Conservation (phyloP, 2,888 invertebrate genomes). For the Rhingia campestris region DNA sequence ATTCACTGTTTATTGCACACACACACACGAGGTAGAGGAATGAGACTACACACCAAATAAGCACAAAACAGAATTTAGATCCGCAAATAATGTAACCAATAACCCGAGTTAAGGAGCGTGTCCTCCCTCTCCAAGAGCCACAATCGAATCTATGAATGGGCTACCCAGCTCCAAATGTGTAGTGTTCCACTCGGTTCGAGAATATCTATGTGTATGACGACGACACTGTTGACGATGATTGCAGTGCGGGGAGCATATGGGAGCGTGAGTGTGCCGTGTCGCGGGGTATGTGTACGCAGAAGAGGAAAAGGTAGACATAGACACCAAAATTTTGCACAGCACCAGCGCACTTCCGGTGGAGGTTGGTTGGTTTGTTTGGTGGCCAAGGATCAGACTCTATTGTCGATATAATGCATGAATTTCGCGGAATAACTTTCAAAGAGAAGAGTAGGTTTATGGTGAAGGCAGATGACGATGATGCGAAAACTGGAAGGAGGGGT, state of each 20-base stretch:
- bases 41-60: conserved; percentile 35
- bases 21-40: conserved; percentile 1
- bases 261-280: conserved; percentile 19
- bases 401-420: conserved; percentile 69
- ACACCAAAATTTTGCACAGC: conserved; percentile 19
- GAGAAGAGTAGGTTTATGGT: neutral
- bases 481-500: conserved; percentile 1
- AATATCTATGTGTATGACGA: conserved; percentile 30
- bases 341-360: neutral
- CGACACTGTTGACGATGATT: conserved; percentile 35
- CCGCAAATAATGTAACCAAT: conserved; percentile 67
- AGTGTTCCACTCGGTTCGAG: neutral
- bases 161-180: conserved; percentile 33
- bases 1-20: conserved; percentile 33
- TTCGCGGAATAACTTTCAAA: conserved; percentile 65
- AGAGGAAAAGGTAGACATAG: conserved; percentile 23
- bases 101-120: conserved; percentile 26
- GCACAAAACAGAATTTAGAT: conserved; percentile 50
- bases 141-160: conserved; percentile 58
- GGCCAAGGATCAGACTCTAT: conserved; percentile 52
- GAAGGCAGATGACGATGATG: neutral
- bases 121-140: neutral
- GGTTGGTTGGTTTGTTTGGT: neutral
- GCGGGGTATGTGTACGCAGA: conserved; percentile 9
- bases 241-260: conserved; percentile 29